phyloP scores from a whole-genome alignment of 2,113 vertebrate genomes.

The Trochalopteron elliotii region DNA sequence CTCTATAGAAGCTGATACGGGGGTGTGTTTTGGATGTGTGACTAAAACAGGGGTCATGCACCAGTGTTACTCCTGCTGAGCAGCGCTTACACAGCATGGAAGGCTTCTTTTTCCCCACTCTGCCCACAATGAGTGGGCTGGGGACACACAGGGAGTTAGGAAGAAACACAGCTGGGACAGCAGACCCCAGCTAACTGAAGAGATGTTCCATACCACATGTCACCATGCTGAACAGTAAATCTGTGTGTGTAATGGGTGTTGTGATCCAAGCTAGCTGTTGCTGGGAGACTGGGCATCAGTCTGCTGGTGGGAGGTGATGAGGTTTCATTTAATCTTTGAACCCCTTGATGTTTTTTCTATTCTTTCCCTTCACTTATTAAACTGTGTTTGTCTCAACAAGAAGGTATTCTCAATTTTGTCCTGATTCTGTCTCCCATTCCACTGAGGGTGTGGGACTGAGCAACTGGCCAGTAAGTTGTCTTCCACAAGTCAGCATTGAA shows the following conservation, averaged over 20 bases:
- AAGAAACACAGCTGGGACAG: background rate
- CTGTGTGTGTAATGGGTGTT: background rate
- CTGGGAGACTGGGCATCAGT: background rate
- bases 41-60: background rate
- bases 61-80: background rate
- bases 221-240: background rate
- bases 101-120: background rate
- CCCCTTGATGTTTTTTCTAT: background rate
- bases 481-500: background rate
- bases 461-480: fast-evolving
- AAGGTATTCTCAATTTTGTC: background rate
- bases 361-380: background rate
- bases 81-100: background rate
- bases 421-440: background rate
- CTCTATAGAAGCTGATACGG: fast-evolving
- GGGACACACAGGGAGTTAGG: no score
- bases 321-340: background rate
- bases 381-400: background rate
- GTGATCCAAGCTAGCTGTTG: background rate
- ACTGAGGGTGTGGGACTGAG: background rate
- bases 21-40: background rate
- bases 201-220: background rate
- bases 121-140: background rate
- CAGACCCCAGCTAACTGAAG: background rate
- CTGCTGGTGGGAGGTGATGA: background rate